Evolutionary conservation across 2,888 invertebrate genomes (phyloP), one percentile per base, ranked within the genome.

Genomic region (Oeneis ivallda): DNA sequence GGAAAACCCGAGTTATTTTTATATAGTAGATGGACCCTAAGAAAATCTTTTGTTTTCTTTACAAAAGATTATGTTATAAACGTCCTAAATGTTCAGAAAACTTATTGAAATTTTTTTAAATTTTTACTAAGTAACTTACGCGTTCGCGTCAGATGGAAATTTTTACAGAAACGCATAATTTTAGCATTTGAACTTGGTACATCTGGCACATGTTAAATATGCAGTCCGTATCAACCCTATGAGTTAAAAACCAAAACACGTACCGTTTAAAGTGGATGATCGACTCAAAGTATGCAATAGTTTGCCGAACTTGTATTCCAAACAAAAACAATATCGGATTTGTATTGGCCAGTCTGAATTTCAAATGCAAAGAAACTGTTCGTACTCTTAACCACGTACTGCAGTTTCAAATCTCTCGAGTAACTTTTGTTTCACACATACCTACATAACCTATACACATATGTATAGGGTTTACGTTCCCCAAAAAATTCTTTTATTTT

Each of bases 251-350:
- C 37, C 71, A 41, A 61, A 62, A 43, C 71, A 71, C 70, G 71
- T 71, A 39, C 64, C 65, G 61, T 17, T 62, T 47, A 65, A 64
- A 70, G 68, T 67, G 67, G 62, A 70, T 71, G 70, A 70, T 71
- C 59, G 63, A 70, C 61, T 62, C 62, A 62, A 68, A 71, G 65
- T 68, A 67, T 64, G 65, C 53, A 47, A 54, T 58, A 69, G 49
- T 52, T 61, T 63, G 66, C 53, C 53, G 57, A 66, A 71, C 43
- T 71, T 62, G 67, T 65, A 54, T 62, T 52, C 43, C 62, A 45
- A 65, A 70, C 66, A 67, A 71, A 67, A 67, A 70, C 65, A 63
- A 67, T 69, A 71, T 65, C 47, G 65, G 34, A 62, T 19, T 59
- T 39, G 66, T 50, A 61, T 64, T 62, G 60, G 57, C 71, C 67